phyloP scores from a whole-genome alignment of 2,113 vertebrate genomes.

The Dicerorhinus sumatrensis region DNA sequence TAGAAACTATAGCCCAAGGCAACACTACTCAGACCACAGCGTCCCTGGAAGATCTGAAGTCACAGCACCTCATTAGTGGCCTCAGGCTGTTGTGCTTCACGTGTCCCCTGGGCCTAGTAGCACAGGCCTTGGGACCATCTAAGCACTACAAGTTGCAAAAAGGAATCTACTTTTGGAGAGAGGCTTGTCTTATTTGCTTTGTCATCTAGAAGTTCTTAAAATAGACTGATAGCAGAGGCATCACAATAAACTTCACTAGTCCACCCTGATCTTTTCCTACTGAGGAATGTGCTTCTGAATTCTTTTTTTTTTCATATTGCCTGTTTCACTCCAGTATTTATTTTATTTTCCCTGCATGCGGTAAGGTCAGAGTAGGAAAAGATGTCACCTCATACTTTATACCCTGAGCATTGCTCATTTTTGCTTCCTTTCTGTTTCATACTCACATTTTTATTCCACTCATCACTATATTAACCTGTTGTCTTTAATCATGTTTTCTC shows the following conservation, averaged over 20 bases:
- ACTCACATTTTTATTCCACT: not conserved
- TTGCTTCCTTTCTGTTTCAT: not conserved
- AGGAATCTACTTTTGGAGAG: not conserved
- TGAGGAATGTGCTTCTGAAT: not conserved
- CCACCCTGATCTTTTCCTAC: not conserved
- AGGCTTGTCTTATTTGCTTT: not conserved
- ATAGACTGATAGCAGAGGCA: not conserved
- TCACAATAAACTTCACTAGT: not conserved
- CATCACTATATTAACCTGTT: not conserved
- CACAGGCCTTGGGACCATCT: not conserved
- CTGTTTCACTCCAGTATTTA: not conserved
- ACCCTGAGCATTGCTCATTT: not conserved
- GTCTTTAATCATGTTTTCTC: not conserved
- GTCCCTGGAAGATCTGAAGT: not conserved
- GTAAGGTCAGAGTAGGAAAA: not conserved
- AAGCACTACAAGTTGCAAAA: not conserved
- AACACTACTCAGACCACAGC: not conserved
- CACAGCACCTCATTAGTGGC: not conserved
- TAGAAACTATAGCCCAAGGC: not conserved
- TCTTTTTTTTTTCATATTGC: not conserved
- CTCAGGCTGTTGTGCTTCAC: not conserved
- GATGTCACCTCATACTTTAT: not conserved
- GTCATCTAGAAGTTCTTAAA: not conserved
- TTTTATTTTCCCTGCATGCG: not conserved
- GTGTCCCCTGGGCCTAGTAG: not conserved